phyloP scores from a whole-genome alignment of 2,888 invertebrate species.

The Eupithecia dodoneata region DNA sequence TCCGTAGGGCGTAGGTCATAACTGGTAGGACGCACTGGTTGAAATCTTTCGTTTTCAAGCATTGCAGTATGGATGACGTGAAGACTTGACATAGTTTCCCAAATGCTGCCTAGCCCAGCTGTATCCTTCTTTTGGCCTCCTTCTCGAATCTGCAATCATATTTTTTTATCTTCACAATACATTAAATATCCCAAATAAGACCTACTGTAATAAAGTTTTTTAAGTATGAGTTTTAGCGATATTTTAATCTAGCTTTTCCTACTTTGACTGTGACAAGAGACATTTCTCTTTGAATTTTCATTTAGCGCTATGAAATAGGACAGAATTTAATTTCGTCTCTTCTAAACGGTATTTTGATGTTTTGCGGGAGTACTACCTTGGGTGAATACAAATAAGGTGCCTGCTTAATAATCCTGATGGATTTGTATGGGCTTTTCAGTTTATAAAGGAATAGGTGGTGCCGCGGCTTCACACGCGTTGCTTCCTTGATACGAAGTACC shows the following conservation, averaged over 20 bases:
- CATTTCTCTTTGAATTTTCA: slow-evolving; percentile 23
- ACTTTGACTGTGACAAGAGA: neutral
- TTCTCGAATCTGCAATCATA: no score
- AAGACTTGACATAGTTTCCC: no score
- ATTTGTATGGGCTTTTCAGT: neutral
- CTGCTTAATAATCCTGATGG: slow-evolving; percentile 1
- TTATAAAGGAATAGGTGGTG: neutral
- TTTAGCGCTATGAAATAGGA: slow-evolving; percentile 25
- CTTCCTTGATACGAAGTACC: neutral
- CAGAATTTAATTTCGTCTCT: slow-evolving; percentile 25
- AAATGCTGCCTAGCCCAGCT: no score
- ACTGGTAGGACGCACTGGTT: no score
- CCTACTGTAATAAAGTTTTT: no score
- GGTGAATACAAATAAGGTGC: slow-evolving; percentile 10
- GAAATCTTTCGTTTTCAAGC: no score
- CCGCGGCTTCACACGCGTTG: neutral
- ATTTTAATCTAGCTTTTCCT: neutral
- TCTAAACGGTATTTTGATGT: slow-evolving; percentile 18
- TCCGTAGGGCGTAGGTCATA: no score
- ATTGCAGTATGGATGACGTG: no score
- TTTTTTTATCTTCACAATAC: no score
- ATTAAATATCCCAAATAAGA: no score
- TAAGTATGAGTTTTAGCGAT: no score
- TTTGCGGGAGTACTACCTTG: slow-evolving; percentile 18
- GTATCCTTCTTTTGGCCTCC: no score